Percentiles rank a stretch among this genome's conserved stretches.
Conservation (phyloP, 2,113 vertebrate genomes). For the Spea multiplicata region DNA sequence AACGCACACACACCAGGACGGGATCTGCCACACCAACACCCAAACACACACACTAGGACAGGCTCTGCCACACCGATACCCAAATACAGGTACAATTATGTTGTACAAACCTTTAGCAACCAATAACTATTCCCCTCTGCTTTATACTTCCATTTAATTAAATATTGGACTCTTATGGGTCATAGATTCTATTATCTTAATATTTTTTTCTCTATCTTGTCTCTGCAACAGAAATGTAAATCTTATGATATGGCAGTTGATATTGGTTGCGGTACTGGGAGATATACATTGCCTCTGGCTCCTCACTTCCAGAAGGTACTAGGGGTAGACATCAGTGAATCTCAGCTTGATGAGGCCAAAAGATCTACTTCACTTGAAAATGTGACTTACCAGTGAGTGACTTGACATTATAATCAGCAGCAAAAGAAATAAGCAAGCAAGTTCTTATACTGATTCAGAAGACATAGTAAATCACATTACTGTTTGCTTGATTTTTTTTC, state of each 20-base stretch:
- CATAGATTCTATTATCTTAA: too few species aligned
- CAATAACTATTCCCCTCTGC: too few species aligned
- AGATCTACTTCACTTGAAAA: not conserved
- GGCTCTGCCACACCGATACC: too few species aligned
- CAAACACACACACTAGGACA: too few species aligned
- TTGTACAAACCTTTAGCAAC: too few species aligned
- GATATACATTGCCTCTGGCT: constrained; percentile 58
- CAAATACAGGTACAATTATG: too few species aligned
- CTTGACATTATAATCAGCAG: not conserved
- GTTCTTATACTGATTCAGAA: too few species aligned
- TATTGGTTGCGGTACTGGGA: constrained; percentile 69
- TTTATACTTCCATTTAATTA: too few species aligned
- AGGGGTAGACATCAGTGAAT: constrained; percentile 64
- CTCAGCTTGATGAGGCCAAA: constrained; percentile 62
- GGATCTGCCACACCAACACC: too few species aligned
- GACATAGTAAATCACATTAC: not conserved
- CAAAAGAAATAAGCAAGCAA: not conserved
- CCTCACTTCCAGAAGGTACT: constrained; percentile 64
- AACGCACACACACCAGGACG: too few species aligned
- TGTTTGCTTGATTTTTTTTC: not conserved
- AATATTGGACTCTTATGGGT: too few species aligned
- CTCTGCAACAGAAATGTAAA: constrained; percentile 55
- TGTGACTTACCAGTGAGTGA: constrained; percentile 9
- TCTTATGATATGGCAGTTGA: constrained; percentile 64
- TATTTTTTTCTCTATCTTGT: not conserved